Percentiles rank a stretch among this genome's conserved stretches.
Conservation (phyloP, 2,113 vertebrate species). For the Saccopteryx bilineata region DNA sequence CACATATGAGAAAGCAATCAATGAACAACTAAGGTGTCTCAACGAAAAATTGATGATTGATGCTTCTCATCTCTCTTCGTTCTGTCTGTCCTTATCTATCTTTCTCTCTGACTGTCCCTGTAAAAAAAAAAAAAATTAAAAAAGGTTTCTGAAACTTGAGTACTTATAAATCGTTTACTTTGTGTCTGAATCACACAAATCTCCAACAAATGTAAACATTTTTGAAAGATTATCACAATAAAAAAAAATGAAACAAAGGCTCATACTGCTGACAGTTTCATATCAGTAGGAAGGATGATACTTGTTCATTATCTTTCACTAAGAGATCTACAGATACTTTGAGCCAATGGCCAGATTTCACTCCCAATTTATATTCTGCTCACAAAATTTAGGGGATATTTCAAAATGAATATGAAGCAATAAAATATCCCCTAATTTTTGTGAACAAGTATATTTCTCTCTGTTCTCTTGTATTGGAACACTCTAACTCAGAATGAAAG, state of each 20-base stretch:
- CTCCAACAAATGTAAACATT: not conserved
- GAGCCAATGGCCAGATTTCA: not conserved
- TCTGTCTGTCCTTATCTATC: too few species aligned
- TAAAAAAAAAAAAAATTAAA: not conserved
- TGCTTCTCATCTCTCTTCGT: too few species aligned
- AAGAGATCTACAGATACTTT: not conserved
- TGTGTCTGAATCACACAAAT: not conserved
- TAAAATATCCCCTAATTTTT: too few species aligned
- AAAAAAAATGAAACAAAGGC: slow-evolving; percentile 3
- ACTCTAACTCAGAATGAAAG: not conserved
- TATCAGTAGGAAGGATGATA: not conserved
- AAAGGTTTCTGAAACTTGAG: not conserved
- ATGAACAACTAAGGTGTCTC: too few species aligned
- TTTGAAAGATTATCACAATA: not conserved
- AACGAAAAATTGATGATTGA: too few species aligned
- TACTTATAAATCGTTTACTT: not conserved
- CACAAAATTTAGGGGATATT: not conserved
- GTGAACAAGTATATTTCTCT: not conserved
- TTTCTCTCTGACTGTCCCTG: too few species aligned
- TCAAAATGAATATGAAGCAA: too few species aligned
- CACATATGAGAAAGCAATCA: too few species aligned
- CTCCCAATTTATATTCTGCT: slow-evolving; percentile 19
- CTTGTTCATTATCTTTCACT: not conserved
- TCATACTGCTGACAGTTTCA: not conserved
- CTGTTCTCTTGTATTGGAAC: not conserved